These are phyloP conservation scores for Epirrita christyi DNA, from an alignment of 2,888 invertebrate genomes.

Conservation along the genomic window DNA sequence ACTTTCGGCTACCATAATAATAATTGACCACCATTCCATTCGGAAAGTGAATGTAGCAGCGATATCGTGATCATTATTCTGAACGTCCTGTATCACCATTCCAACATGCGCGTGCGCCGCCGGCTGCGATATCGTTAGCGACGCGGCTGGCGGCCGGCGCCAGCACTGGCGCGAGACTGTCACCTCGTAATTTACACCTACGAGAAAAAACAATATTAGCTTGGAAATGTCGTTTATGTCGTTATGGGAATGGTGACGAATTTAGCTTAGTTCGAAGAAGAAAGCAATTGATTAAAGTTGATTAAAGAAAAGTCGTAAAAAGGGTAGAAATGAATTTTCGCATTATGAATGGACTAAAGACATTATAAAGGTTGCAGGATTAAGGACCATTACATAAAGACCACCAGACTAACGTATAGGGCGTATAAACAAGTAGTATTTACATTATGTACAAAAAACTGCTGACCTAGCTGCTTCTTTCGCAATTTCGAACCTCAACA, in stretches of 20 bases:
- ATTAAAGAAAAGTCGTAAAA: too few species aligned
- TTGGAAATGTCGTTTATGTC: constrained; percentile 14
- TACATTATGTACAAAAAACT: too few species aligned
- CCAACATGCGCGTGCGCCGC: constrained; percentile 45
- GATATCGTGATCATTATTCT: neutral
- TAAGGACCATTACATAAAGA: too few species aligned
- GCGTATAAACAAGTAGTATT: too few species aligned
- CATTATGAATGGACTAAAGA: too few species aligned
- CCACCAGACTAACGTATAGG: too few species aligned
- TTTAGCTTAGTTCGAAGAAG: neutral
- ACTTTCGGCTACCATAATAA: too few species aligned
- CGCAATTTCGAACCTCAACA: too few species aligned
- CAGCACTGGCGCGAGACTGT: constrained; percentile 48
- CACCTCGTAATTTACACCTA: constrained; percentile 54
- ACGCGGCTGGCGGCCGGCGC: constrained; percentile 37
- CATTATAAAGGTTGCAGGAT: too few species aligned
- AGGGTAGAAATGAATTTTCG: too few species aligned
- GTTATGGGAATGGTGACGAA: constrained; percentile 7
- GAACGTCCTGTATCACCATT: constrained; percentile 15
- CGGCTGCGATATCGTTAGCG: constrained; percentile 45
- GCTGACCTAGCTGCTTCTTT: too few species aligned
- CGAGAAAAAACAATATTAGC: constrained; percentile 28
- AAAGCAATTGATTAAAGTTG: neutral
- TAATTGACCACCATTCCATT: too few species aligned
- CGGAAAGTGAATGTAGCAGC: neutral